Conservation (phyloP, 2,888 invertebrate genomes). For the Parasteatoda lunata region DNA sequence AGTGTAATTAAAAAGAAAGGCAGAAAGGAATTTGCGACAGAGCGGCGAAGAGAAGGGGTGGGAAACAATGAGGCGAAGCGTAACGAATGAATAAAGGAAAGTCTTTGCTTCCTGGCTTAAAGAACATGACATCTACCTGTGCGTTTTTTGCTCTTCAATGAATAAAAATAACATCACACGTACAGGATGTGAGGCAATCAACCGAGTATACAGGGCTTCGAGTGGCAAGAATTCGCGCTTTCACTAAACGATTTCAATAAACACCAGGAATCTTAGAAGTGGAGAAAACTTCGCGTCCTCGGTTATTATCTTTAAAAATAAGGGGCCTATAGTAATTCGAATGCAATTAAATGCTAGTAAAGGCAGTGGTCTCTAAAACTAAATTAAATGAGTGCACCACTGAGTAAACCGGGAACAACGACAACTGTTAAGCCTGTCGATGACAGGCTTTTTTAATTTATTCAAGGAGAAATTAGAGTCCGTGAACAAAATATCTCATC, state of each 20-base stretch:
- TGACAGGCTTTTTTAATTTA: too few species aligned
- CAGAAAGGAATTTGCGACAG: neutral
- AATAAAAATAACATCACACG: conserved; percentile 27
- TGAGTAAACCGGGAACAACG: too few species aligned
- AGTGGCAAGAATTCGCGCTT: neutral
- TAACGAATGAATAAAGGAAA: conserved; percentile 44
- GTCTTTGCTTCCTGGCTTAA: conserved; percentile 30
- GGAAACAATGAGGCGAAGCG: conserved; percentile 27
- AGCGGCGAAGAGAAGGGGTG: neutral
- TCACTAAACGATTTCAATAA: neutral
- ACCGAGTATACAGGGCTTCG: conserved; percentile 8
- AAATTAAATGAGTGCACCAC: too few species aligned
- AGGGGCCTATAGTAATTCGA: too few species aligned
- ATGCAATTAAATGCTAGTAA: too few species aligned
- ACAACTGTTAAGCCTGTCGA: too few species aligned
- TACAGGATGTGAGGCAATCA: conserved; percentile 45
- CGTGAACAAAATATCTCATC: too few species aligned
- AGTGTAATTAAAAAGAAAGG: conserved; percentile 25
- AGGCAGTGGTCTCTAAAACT: too few species aligned
- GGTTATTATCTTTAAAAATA: too few species aligned
- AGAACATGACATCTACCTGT: conserved; percentile 40
- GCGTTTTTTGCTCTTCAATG: conserved; percentile 17
- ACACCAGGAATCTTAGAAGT: neutral
- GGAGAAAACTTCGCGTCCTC: neutral
- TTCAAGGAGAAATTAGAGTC: too few species aligned